Conservation (phyloP, 2,797 vertebrate genomes). For the Myiotriccus ornatus region DNA sequence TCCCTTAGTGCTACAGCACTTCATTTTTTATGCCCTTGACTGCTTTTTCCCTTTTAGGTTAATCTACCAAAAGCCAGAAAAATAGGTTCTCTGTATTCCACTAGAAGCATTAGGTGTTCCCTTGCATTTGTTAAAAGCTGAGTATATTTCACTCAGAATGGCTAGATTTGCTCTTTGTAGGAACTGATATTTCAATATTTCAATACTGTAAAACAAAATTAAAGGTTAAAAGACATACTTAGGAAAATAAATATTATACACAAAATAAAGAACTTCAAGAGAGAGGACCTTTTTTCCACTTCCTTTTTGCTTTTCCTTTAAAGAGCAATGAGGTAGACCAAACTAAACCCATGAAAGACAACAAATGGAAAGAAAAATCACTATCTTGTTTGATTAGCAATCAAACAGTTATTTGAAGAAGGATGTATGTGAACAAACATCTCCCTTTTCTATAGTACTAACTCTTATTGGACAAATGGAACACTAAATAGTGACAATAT, state of each 20-base stretch:
- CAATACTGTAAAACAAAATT: not conserved
- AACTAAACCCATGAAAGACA: not conserved
- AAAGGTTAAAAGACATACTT: not conserved
- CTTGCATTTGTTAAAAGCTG: not conserved
- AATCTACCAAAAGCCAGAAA: not conserved
- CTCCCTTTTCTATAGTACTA: conserved; percentile 34
- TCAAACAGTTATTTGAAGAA: not conserved
- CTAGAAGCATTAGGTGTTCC: not conserved
- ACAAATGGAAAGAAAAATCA: not conserved
- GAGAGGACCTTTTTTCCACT: not conserved
- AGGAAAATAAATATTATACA: not conserved
- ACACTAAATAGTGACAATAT: conserved; percentile 1
- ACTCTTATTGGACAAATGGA: not conserved
- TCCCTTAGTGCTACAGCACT: not conserved
- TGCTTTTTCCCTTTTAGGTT: not conserved
- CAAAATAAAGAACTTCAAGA: not conserved
- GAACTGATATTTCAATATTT: not conserved
- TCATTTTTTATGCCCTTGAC: not conserved
- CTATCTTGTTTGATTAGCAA: not conserved
- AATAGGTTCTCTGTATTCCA: not conserved
- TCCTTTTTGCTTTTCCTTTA: not conserved
- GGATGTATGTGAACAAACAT: not conserved
- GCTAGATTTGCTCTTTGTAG: not conserved
- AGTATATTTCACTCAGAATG: not conserved
- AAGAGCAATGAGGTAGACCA: not conserved